Conservation (phyloP, 2,888 invertebrate species). For the Drosophila nr. medialis region DNA sequence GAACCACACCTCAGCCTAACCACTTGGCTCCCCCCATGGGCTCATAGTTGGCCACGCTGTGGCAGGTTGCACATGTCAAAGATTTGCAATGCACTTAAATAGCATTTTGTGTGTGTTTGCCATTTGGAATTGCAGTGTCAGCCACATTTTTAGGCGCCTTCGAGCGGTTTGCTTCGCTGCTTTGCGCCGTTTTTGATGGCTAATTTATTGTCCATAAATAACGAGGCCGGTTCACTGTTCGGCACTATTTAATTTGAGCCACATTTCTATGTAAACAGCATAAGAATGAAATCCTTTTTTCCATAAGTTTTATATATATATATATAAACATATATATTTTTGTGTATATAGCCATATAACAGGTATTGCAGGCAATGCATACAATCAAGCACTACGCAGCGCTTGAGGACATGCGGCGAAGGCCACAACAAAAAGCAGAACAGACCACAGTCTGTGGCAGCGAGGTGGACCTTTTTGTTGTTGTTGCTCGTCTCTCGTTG, state of each 20-base stretch:
- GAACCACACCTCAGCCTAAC: conserved; percentile 20
- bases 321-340: neutral
- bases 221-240: conserved; percentile 24
- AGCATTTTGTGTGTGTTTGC: conserved; percentile 57
- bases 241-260: conserved; percentile 48
- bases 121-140: conserved; percentile 79
- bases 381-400: conserved; percentile 39
- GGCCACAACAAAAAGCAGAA: conserved; percentile 14
- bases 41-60: conserved; percentile 2
- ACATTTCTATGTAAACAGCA: conserved; percentile 49
- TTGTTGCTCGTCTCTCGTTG: conserved; percentile 18
- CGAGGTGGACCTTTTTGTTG: conserved; percentile 7
- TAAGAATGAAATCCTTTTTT: conserved; percentile 38
- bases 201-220: conserved; percentile 52
- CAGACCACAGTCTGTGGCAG: conserved; percentile 13
- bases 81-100: conserved; percentile 69
- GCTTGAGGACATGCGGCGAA: conserved; percentile 40
- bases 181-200: conserved; percentile 46
- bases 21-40: neutral
- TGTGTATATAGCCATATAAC: conserved; percentile 17
- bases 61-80: conserved; percentile 68
- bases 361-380: conserved; percentile 23
- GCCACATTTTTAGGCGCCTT: conserved; percentile 71
- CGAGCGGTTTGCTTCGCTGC: conserved; percentile 37
- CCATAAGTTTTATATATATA: neutral